Evolutionary conservation across 1,140 invertebrate genomes (phyloP), one percentile per base, ranked within the genome.

Genomic region (Drosophila kepulauana): DNA sequence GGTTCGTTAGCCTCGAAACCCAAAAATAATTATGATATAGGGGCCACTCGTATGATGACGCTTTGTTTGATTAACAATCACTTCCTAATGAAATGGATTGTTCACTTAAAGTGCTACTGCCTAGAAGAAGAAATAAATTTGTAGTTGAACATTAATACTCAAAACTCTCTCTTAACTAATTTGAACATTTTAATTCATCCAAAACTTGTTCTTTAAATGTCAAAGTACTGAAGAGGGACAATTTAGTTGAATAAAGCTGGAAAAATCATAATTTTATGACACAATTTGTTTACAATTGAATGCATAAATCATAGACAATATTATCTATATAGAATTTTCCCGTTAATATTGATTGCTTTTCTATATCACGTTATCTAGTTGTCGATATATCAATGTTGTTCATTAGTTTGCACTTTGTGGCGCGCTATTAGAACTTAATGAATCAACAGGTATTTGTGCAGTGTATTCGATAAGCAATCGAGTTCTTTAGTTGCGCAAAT

Each of bases 1-100:
- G 56, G 66, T 66, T 79, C 57, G 45, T 69, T 63, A 20, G 6
- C 25, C 57, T 13, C 30, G 28, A 35, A n/a, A 43, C 71, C 10
- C 38, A 25, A 46, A 66, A 48, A 3, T 13, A 57, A 25, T 33
- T 15, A 45, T 35, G 38, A 35, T 15, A 54, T 16, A 8, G 16
- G 35, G 20, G 13, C 5, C 8, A 15, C 6, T 46, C 35, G 8
- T 33, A 70, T 70, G 43, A 10, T 35, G 41, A 8, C 2, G 66
- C 13, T 52, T 56, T 38, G 16, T 45, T 30, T 54, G 41, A 66
- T 72, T 66, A 66, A 35, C 69, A 66, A 41, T 72, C 20, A 51
- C 62, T 58, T 11, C n/a, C 69, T 66, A 72, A 72, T 64, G 66
- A 30, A 33, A 5, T 10, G 13, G 13, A 49, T 11, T 6, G 16